A percentile compares a stretch with the other conserved stretches of the same genome.
phyloP scores from a whole-genome alignment of 2,797 vertebrate species.

The Molossus alvarezi region DNA sequence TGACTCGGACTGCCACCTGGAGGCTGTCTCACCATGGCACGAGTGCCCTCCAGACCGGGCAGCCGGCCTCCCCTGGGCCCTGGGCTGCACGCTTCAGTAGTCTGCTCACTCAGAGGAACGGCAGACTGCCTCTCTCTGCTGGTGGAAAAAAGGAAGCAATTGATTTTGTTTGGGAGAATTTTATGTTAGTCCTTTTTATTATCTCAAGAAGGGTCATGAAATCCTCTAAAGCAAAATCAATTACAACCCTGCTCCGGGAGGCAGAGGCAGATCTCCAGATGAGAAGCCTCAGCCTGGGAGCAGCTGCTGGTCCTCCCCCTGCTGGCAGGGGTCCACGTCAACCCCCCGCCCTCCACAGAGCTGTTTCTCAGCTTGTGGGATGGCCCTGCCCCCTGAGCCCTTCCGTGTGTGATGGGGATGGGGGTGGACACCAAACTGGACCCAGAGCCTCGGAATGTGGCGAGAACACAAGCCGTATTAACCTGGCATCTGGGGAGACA shows the following conservation, averaged over 20 bases:
- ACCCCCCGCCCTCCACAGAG: neutral
- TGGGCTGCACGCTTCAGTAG: neutral
- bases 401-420: neutral
- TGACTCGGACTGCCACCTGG: neutral
- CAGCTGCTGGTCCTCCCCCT: neutral
- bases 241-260: conserved; percentile 9
- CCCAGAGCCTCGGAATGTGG: neutral
- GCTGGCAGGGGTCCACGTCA: neutral
- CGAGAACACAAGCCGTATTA: neutral
- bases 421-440: neutral
- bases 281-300: conserved; percentile 25
- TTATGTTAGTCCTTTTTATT: conserved; percentile 82
- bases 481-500: neutral
- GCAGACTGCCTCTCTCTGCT: conserved; percentile 36
- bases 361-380: neutral
- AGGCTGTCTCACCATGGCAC: neutral
- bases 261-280: conserved; percentile 24
- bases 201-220: conserved; percentile 80
- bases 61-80: neutral
- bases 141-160: conserved; percentile 55
- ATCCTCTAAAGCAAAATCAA: conserved; percentile 82
- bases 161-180: conserved; percentile 83
- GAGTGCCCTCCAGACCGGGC: neutral
- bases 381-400: neutral
- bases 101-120: neutral